phyloP scores from a whole-genome alignment of 2,797 vertebrate species.

The Anguilla pacifica region DNA sequence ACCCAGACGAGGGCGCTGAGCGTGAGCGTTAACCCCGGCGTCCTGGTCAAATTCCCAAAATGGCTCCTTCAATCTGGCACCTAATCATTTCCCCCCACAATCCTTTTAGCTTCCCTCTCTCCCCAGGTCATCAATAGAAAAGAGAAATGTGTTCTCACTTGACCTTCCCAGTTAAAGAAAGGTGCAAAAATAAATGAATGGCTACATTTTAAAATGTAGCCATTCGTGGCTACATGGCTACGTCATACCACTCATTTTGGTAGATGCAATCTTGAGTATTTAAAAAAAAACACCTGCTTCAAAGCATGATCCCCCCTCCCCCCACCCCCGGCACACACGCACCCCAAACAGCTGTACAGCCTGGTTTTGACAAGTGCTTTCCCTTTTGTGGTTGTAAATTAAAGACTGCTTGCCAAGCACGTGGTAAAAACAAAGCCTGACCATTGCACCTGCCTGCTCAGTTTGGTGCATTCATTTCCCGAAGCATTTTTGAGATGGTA shows the following conservation, averaged over 20 bases:
- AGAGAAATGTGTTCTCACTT: background rate
- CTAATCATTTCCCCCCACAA: conserved; percentile 41
- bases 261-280: background rate
- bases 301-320: too few relatives aligned
- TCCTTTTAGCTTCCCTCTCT: conserved; percentile 4
- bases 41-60: background rate
- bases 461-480: background rate
- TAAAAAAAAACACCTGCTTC: background rate
- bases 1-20: conserved; percentile 43
- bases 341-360: background rate
- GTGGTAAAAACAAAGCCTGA: background rate
- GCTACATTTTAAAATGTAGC: background rate
- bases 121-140: conserved; percentile 39
- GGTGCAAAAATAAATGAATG: background rate
- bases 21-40: background rate
- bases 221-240: background rate
- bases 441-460: background rate
- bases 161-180: background rate
- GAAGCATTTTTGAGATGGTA: background rate
- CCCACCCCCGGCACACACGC: too few relatives aligned
- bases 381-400: background rate
- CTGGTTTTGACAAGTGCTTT: background rate
- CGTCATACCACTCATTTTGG: background rate
- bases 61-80: conserved; percentile 44
- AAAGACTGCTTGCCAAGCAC: background rate